Conservation (phyloP, 1,140 invertebrate genomes). For the Neodiprion pinetum region DNA sequence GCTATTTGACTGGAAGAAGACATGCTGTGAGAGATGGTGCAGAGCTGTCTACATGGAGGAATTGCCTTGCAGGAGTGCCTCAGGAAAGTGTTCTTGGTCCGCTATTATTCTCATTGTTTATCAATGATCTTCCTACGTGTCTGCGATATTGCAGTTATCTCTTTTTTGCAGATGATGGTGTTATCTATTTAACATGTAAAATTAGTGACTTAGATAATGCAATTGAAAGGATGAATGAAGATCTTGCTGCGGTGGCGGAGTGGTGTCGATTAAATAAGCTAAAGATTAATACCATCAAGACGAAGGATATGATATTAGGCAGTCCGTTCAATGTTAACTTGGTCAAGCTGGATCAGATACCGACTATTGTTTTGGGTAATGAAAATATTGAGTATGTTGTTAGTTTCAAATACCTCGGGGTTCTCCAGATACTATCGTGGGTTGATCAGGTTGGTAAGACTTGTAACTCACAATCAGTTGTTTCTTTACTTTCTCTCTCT, state of each 20-base stretch:
- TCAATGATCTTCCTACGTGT: background rate
- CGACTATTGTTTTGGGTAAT: background rate
- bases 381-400: background rate
- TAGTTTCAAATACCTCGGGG: background rate
- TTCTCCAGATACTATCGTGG: background rate
- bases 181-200: background rate
- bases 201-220: background rate
- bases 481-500: no score
- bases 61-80: background rate
- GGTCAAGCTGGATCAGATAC: background rate
- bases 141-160: background rate
- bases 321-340: background rate
- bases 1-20: background rate
- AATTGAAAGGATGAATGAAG: background rate
- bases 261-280: background rate
- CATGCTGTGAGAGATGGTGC: background rate
- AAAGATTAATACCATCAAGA: background rate
- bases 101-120: background rate
- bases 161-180: background rate
- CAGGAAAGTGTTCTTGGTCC: background rate
- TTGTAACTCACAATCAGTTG: no score
- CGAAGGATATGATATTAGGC: background rate
- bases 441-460: background rate
- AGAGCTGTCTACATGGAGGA: background rate
- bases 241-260: background rate